Evolutionary conservation across 2,113 vertebrate species (phyloP), one percentile per base, ranked within the genome.

Genomic region (Ciconia boyciana): DNA sequence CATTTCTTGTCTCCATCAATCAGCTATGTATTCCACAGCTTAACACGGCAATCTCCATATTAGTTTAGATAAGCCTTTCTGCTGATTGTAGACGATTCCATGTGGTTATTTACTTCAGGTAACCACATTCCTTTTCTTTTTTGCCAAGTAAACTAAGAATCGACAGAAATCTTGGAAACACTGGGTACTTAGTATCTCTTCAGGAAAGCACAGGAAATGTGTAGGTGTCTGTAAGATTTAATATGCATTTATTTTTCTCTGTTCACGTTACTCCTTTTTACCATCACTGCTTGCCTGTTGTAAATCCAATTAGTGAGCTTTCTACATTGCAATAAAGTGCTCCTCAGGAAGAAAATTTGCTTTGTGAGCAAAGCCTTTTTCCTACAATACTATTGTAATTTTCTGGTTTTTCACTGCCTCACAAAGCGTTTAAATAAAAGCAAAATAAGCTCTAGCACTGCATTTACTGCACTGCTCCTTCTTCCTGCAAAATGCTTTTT

Each of bases 261-360:
- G 36, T 60, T 91, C 70, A 18, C 46, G 16, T 91, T 65, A 91
- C 80, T 94, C 65, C 28, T 84, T 96, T 94, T 93, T 91, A 24
- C 81, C 24, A 74, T 80, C 70, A 13, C 66, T 77, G 43, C 62
- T 93, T 83, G 87, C 87, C 58, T 91, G 66, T 88, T 17, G 5
- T 95, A 95, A 96, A 95, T 96, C 87, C 91, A 96, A 83, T 96
- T 97, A 94, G 91, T 58, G 74, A 89, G 84, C 82, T 95, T 94
- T 80, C 78, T 83, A 48, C 87, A 80, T 94, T 83, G 91, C 84
- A 91, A 70, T 93, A 94, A 95, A 95, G 75, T 77, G 87, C 58
- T 97, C 87, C 90, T 93, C 70, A 52, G 82, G 60, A 97, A 55
- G 62, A 89, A 96, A 90, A 97, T 95, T 77, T 95, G 66, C 89